Conservation (phyloP, 2,797 vertebrate genomes). For the Sebastes steindachneri region DNA sequence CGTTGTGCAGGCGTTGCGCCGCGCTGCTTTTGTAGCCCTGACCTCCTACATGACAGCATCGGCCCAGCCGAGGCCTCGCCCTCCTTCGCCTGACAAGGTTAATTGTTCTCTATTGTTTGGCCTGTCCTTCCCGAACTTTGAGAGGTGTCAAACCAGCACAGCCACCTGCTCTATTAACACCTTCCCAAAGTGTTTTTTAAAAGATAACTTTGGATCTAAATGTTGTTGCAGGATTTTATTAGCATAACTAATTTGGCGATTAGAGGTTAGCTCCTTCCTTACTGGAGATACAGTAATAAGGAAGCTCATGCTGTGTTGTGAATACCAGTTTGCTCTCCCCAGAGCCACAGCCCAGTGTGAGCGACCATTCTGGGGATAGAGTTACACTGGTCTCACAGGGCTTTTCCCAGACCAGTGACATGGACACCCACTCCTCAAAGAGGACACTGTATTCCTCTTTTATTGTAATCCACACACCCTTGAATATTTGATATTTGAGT, state of each 20-base stretch:
- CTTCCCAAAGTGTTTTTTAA: constrained; percentile 8
- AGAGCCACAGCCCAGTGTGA: constrained; percentile 6
- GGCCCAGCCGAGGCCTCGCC: constrained; percentile 58
- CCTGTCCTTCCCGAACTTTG: constrained; percentile 60
- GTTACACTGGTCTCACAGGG: constrained; percentile 43
- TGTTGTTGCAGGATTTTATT: constrained; percentile 37
- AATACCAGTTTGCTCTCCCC: not conserved
- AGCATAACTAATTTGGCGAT: constrained; percentile 34
- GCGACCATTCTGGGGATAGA: constrained; percentile 17
- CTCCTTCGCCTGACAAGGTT: constrained; percentile 76
- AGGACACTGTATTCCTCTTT: constrained; percentile 17
- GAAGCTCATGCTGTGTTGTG: not conserved
- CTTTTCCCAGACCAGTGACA: constrained; percentile 39
- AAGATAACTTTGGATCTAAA: constrained; percentile 42
- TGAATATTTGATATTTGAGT: constrained; percentile 10
- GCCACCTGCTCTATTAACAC: constrained; percentile 32
- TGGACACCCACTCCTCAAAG: constrained; percentile 41
- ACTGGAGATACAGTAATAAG: not conserved
- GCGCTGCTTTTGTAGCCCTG: constrained; percentile 71
- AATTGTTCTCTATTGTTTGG: constrained; percentile 75
- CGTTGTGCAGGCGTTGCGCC: constrained; percentile 41
- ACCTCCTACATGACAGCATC: constrained; percentile 78
- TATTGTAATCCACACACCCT: constrained; percentile 1
- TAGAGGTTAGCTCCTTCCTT: not conserved
- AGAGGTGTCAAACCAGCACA: constrained; percentile 58